These are phyloP conservation scores for Heliconius hortense DNA, from an alignment of 2,888 invertebrate genomes.

Conservation along the genomic window DNA sequence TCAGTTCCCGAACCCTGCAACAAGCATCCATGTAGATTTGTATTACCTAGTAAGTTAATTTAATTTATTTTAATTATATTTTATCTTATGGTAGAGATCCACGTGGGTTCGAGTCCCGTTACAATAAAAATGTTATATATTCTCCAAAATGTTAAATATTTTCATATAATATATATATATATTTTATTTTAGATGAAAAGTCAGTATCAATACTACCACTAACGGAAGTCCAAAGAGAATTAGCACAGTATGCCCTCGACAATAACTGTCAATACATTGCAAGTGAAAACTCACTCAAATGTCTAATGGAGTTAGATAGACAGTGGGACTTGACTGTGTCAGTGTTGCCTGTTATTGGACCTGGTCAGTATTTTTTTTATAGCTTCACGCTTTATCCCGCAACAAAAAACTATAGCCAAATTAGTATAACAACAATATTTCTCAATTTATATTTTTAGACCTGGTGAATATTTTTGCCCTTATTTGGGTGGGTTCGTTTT, in stretches of 20 bases:
- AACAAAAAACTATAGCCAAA: no score
- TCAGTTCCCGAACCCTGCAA: slow-evolving; percentile 62
- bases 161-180: neutral
- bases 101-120: neutral
- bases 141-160: neutral
- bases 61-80: neutral
- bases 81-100: neutral
- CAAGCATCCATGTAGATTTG: slow-evolving; percentile 65
- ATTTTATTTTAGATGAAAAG: slow-evolving; percentile 53
- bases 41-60: slow-evolving; percentile 62
- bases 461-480: no score
- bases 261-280: slow-evolving; percentile 51
- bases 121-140: neutral
- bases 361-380: slow-evolving; percentile 47
- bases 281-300: slow-evolving; percentile 60
- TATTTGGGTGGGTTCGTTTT: no score
- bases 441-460: no score
- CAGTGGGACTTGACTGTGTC: slow-evolving; percentile 60
- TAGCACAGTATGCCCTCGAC: slow-evolving; percentile 57
- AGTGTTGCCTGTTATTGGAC: slow-evolving; percentile 50
- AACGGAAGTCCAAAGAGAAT: slow-evolving; percentile 57
- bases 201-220: slow-evolving; percentile 57
- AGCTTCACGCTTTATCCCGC: neutral
- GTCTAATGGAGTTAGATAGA: slow-evolving; percentile 55
- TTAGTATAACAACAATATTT: no score